Conservation (phyloP, 2,888 invertebrate species). For the Agonum fuliginosum region DNA sequence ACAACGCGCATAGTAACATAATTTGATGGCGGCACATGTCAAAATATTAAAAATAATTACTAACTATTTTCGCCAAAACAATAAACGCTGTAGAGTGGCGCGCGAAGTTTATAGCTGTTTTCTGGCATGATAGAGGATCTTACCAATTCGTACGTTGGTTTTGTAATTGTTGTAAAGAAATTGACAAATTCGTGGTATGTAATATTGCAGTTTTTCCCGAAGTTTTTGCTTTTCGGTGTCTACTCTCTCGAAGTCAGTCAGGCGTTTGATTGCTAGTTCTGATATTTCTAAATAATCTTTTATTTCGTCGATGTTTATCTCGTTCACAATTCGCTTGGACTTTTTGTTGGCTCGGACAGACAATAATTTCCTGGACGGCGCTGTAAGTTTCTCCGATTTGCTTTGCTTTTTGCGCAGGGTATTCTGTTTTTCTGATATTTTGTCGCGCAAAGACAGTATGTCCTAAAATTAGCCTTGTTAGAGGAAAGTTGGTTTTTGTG, state of each 20-base stretch:
- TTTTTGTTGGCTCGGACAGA: conserved; percentile 33
- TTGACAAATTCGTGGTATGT: conserved; percentile 49
- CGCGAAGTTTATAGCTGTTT: too few species aligned
- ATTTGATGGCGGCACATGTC: too few species aligned
- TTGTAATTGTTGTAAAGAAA: conserved; percentile 54
- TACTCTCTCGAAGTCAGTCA: conserved; percentile 50
- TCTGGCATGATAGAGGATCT: too few species aligned
- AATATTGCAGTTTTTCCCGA: conserved; percentile 39
- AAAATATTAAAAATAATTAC: too few species aligned
- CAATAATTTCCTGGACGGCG: conserved; percentile 49
- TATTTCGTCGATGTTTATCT: conserved; percentile 52
- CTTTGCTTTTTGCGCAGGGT: conserved; percentile 35
- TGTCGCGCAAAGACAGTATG: conserved; percentile 43
- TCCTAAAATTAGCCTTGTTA: conserved; percentile 51
- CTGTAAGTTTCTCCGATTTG: conserved; percentile 48
- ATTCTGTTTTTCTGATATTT: conserved; percentile 44
- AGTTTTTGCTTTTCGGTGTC: conserved; percentile 51
- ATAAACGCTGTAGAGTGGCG: too few species aligned
- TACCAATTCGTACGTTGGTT: conserved; percentile 53
- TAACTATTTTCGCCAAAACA: too few species aligned
- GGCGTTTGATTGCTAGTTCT: conserved; percentile 51
- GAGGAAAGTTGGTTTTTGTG: conserved; percentile 4
- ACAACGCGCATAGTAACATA: too few species aligned
- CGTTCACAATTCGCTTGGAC: conserved; percentile 50
- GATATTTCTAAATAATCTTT: conserved; percentile 56